A percentile compares a stretch with the other conserved stretches of the same genome.
Evolutionary conservation across 2,797 vertebrate species (phyloP).

Genomic region (Nothura maculosa): DNA sequence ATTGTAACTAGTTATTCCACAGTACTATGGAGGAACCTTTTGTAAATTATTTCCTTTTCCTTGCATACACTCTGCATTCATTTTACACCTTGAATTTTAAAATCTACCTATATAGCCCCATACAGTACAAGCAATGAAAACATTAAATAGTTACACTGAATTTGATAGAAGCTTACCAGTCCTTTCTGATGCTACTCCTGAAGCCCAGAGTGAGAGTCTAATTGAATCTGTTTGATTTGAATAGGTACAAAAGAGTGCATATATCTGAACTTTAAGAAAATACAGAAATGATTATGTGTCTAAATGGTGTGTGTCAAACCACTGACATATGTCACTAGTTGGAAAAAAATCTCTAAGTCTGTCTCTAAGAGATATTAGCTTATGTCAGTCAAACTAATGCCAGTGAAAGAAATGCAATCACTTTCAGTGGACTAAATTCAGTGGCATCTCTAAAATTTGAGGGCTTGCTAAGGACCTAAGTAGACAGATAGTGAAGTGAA

Average conservation of each 20-base stretch:
- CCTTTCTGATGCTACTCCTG: background rate
- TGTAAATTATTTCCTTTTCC: background rate
- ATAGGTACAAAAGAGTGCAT: background rate
- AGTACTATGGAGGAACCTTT: rapidly evolving
- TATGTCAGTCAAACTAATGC: background rate
- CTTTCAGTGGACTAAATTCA: background rate
- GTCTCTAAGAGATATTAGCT: background rate
- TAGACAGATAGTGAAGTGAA: background rate
- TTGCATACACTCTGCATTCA: background rate
- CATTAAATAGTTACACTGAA: background rate
- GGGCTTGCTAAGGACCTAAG: background rate
- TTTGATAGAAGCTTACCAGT: background rate
- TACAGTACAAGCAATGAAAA: background rate
- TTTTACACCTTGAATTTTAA: background rate
- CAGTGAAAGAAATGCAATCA: background rate
- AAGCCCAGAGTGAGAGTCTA: background rate
- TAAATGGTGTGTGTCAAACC: background rate
- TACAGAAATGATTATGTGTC: background rate
- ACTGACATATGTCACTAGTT: background rate
- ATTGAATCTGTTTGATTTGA: background rate
- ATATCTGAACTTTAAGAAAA: background rate
- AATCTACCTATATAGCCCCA: background rate
- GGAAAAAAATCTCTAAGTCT: background rate
- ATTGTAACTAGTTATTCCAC: background rate
- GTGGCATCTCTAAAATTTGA: background rate